Evolutionary conservation across 2,113 vertebrate species (phyloP), one percentile per base, ranked within the genome.

Genomic region (Oplegnathus fasciatus): DNA sequence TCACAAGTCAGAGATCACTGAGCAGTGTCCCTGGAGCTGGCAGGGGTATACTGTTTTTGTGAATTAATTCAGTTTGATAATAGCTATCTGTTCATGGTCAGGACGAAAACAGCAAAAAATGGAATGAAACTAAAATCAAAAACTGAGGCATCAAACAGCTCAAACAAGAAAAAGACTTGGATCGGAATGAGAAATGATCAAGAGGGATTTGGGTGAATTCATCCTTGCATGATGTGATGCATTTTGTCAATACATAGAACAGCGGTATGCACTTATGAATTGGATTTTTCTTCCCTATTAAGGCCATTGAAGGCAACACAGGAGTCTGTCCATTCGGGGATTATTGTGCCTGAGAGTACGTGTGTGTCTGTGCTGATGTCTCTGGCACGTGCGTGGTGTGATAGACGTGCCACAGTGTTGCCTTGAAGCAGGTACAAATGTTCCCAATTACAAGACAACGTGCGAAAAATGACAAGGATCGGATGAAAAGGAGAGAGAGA

Each of bases 261-360:
- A 34, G 34, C 13, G 4, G 26, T 28, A n/a, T 18, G 40, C 58
- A 61, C 70, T 82, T 26, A 24, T 75, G 15, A 87, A 75, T 60
- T 75, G 2, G 34, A 67, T 76, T 71, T 80, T 57, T 76, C 61
- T 73, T 52, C 10, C 80, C 54, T 86, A 84, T 87, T 90, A 91
- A 44, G 69, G 66, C 28, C 55, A 69, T 60, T 83, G 58, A 86
- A 86, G 75, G 46, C 50, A 42, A 80, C 50, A 58, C 32, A 80
- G 48, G 50, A 76, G 52, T 54, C 9, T 65, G 65, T 48, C 50
- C 76, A 50, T 84, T 78, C 26, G 14, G 70, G 3, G 61, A 88
- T 73, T 81, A 77, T 66, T 81, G 54, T 74, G 55, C 8, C 40
- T 40, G 70, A 50, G 26, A 28, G 37, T 34, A 22, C 1, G 22